A percentile compares a stretch with the other conserved stretches of the same genome.
phyloP scores from a whole-genome alignment of 2,888 invertebrate genomes.

The Suillia variegata region DNA sequence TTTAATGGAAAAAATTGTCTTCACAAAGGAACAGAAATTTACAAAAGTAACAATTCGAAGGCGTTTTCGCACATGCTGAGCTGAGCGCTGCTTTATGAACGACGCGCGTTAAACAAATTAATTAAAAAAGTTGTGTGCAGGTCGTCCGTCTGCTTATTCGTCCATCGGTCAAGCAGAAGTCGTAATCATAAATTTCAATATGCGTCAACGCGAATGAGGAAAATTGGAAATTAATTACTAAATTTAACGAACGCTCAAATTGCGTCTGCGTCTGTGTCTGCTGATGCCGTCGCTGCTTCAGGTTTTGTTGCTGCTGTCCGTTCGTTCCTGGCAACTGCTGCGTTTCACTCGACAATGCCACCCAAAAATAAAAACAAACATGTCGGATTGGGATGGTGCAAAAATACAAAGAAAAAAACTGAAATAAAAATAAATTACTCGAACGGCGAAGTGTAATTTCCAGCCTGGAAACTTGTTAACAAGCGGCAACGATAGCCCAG shows the following conservation, averaged over 20 bases:
- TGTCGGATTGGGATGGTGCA: neutral
- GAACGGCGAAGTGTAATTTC: neutral
- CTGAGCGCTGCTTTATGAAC: too few relatives aligned
- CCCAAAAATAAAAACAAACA: neutral
- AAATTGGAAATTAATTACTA: constrained; percentile 3
- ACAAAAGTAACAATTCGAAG: too few relatives aligned
- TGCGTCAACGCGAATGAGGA: neutral
- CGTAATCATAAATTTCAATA: constrained; percentile 1
- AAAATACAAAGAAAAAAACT: neutral
- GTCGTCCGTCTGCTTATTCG: neutral
- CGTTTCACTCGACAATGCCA: neutral
- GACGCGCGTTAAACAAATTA: neutral
- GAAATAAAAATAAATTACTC: neutral
- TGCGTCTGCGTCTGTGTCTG: too few relatives aligned
- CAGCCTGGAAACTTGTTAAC: neutral
- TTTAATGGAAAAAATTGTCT: too few relatives aligned
- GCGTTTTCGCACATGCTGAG: too few relatives aligned
- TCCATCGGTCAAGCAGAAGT: neutral
- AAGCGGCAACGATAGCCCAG: neutral
- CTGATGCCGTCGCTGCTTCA: neutral
- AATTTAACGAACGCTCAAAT: constrained; percentile 1
- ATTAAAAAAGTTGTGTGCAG: neutral
- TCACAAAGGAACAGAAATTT: too few relatives aligned
- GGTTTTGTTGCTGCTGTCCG: neutral
- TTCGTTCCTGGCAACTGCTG: neutral